Percentiles rank a stretch among this genome's conserved stretches.
phyloP scores from a whole-genome alignment of 2,113 vertebrate genomes.

The Tetraodon nigroviridis region DNA sequence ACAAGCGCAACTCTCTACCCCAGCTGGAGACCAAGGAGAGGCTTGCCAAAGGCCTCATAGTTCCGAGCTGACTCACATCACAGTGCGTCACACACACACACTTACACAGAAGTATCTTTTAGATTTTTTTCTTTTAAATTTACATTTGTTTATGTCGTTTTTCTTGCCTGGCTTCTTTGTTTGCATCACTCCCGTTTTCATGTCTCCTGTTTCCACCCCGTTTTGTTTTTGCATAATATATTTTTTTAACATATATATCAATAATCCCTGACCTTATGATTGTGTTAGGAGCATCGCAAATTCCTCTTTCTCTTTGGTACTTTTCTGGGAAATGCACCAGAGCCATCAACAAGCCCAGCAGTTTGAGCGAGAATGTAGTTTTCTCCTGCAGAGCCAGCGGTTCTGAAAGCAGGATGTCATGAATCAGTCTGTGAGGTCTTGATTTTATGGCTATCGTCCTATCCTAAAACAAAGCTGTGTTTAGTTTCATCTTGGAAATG shows the following conservation, averaged over 20 bases:
- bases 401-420: conserved; percentile 50
- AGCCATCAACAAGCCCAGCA: conserved; percentile 42
- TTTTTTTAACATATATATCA: conserved; percentile 14
- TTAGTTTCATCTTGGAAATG: neutral
- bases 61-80: conserved; percentile 76
- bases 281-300: conserved; percentile 15
- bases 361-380: conserved; percentile 43
- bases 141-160: conserved; percentile 24
- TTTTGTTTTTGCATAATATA: conserved; percentile 25
- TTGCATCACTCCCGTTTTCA: conserved; percentile 15
- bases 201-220: conserved; percentile 1
- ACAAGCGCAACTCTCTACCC: conserved; percentile 71
- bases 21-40: conserved; percentile 74
- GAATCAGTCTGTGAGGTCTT: conserved; percentile 28
- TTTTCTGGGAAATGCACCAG: conserved; percentile 26
- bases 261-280: conserved; percentile 7
- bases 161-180: conserved; percentile 19
- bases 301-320: neutral
- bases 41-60: conserved; percentile 75
- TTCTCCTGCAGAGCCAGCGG: conserved; percentile 35
- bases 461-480: neutral
- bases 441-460: conserved; percentile 1
- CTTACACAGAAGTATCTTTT: conserved; percentile 34
- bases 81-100: conserved; percentile 40
- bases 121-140: conserved; percentile 46